Evolutionary conservation across 2,113 vertebrate species (phyloP), one percentile per base, ranked within the genome.

Genomic region (Cavia porcellus): DNA sequence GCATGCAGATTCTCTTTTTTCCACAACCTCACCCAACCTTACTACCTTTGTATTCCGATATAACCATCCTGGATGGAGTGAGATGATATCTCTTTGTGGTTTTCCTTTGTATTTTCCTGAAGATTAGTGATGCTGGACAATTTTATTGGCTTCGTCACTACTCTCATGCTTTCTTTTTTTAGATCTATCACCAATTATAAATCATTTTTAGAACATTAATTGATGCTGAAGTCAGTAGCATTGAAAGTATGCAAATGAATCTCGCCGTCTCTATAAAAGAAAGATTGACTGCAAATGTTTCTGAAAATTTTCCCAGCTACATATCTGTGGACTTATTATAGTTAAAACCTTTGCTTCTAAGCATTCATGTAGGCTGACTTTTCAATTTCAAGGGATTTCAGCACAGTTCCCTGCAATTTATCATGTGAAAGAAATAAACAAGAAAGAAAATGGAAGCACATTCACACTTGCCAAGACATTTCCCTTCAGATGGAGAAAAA

Each of bases 391-490:
- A 94, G 92, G 92, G 96, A 96, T 94, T 97, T 97, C 94, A 95
- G 85, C 79, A 81, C 85, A 92, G 92, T 25, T 97, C 92, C 64
- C 72, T 90, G 95, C 90, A 97, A 97, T 97, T 97, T 96, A 96
- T 97, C 97, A 97, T 97, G 90, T 95, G 97, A 96, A 96, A 97
- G 92, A 95, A 97, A 97, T 97, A 97, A 98, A 93, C 94, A 97
- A 94, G 90, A 95, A 96, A 96, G 96, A 88, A 96, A 97, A 96
- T 62, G 77, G 95, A 97, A 97, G 89, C 64, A 13, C 77, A 22
- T 97, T 97, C 95, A 89, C 90, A 95, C 64, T 96, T 95, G 97
- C 94, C 95, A 96, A 97, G 85, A 64, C 92, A 68, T 92, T 93
- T 96, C 74, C 70, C 85, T 95, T 94, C 90, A 75, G 92, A 95